These are phyloP conservation scores for Glaucomys volans DNA, from an alignment of 2,113 vertebrate genomes.

Conservation along the genomic window DNA sequence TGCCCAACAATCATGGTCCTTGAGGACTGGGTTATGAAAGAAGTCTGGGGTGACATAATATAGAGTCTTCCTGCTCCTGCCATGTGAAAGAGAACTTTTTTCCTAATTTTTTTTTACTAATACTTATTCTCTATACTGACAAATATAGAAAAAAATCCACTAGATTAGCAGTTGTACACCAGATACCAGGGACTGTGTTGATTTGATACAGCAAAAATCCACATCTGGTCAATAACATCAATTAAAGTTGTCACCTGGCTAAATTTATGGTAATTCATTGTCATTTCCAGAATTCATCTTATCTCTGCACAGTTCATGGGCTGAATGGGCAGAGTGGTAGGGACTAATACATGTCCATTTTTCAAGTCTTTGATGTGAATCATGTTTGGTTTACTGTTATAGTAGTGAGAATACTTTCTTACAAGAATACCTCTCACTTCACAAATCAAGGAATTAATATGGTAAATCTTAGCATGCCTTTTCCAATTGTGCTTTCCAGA, in stretches of 20 bases:
- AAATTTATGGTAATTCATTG: background rate
- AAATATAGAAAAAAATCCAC: background rate
- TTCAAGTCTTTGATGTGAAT: background rate
- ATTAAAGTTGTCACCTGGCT: background rate
- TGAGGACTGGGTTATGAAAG: background rate
- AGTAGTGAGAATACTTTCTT: background rate
- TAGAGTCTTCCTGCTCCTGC: background rate
- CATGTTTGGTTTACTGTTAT: constrained; percentile 19
- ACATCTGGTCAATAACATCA: background rate
- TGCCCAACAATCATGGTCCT: background rate
- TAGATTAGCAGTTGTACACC: background rate
- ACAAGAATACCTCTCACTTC: background rate
- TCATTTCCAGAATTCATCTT: background rate
- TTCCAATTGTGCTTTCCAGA: background rate
- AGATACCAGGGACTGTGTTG: background rate
- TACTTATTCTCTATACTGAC: background rate
- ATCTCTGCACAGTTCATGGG: background rate
- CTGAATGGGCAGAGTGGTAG: background rate
- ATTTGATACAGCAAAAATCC: background rate
- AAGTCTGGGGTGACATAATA: background rate
- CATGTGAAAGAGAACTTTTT: background rate
- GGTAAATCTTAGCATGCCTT: background rate
- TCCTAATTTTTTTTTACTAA: background rate
- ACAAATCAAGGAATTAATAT: background rate
- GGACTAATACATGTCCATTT: background rate